Conservation (phyloP, 2,888 invertebrate species). For the Ichneumon xanthorius region DNA sequence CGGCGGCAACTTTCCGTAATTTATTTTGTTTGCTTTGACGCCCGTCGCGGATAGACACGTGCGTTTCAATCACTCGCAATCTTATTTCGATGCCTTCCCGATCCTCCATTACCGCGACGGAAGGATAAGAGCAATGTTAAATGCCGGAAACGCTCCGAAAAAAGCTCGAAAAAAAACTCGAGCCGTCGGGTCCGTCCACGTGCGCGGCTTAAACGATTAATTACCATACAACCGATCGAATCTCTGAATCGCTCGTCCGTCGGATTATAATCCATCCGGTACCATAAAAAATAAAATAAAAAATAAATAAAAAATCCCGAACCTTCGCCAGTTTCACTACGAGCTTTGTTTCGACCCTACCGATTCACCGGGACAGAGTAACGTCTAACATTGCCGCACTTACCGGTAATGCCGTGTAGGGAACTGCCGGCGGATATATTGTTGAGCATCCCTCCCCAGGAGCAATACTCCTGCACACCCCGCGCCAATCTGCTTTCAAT, state of each 20-base stretch:
- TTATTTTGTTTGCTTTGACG: background rate
- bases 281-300: background rate
- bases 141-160: background rate
- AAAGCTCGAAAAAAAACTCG: background rate
- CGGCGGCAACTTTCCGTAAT: background rate
- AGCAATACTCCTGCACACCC: slow-evolving; percentile 80
- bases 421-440: slow-evolving; percentile 84
- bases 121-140: background rate
- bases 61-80: background rate
- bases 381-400: slow-evolving; percentile 68
- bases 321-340: background rate
- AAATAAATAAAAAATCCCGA: background rate
- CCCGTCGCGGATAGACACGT: background rate
- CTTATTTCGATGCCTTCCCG: background rate
- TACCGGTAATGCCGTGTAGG: slow-evolving; percentile 83
- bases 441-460: slow-evolving; percentile 84
- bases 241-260: background rate
- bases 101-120: background rate
- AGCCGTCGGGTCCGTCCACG: background rate
- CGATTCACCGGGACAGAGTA: background rate
- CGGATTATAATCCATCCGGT: background rate
- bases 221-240: background rate
- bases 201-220: background rate
- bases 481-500: slow-evolving; percentile 74
- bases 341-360: slow-evolving; percentile 9